A percentile compares a stretch with the other conserved stretches of the same genome.
Conservation (phyloP, 1,140 invertebrate genomes). For the Lethocerus indicus region DNA sequence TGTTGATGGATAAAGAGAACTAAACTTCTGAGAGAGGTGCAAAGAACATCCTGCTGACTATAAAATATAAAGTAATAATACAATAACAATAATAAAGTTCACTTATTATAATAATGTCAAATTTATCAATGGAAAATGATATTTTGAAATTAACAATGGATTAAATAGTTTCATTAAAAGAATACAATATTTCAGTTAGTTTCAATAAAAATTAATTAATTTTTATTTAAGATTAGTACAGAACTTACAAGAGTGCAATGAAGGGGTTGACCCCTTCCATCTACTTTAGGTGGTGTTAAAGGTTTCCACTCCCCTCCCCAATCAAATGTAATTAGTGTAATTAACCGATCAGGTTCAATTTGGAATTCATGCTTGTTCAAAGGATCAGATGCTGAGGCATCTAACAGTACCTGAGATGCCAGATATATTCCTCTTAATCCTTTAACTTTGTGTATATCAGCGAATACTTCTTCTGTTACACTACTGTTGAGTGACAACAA, state of each 20-base stretch:
- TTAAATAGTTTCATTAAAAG: neutral
- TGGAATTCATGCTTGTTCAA: neutral
- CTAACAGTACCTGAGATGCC: constrained; percentile 67
- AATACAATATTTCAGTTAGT: too few species aligned
- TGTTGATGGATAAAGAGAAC: constrained; percentile 59
- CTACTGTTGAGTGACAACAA: constrained; percentile 31
- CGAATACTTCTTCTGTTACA: constrained; percentile 61
- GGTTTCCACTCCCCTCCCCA: constrained; percentile 66
- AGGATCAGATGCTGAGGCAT: too few species aligned
- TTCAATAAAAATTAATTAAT: neutral
- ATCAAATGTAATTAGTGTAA: constrained; percentile 74
- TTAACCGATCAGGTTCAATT: constrained; percentile 52
- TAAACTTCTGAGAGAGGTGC: constrained; percentile 73
- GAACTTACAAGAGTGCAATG: constrained; percentile 35
- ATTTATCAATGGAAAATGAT: too few species aligned
- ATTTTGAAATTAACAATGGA: neutral
- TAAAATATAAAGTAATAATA: constrained; percentile 20
- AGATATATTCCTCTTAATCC: constrained; percentile 79
- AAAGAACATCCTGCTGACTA: constrained; percentile 52
- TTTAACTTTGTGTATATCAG: constrained; percentile 76
- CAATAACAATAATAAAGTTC: neutral
- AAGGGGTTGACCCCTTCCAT: constrained; percentile 43
- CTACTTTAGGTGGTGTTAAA: constrained; percentile 45
- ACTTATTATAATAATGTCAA: too few species aligned
- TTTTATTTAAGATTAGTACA: neutral